Evolutionary conservation across 2,888 invertebrate genomes (phyloP).

Genomic region (Lymantria dispar): DNA sequence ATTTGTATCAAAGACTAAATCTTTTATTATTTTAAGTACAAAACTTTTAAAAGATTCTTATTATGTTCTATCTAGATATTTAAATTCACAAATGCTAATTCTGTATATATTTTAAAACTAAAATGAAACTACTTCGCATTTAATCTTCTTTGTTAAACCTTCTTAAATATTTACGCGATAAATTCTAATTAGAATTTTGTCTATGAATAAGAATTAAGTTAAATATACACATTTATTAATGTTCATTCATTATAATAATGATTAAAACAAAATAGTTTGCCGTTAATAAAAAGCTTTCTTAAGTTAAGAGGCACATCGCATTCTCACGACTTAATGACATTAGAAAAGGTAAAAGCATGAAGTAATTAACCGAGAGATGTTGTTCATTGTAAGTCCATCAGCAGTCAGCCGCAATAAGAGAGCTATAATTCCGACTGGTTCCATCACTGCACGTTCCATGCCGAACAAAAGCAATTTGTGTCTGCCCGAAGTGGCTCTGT

Average conservation of each 20-base stretch:
- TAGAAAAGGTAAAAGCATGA: slow-evolving; percentile 56
- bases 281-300: not conserved
- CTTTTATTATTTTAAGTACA: slow-evolving; percentile 27
- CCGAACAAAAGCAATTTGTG: slow-evolving; percentile 80
- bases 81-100: too few relatives aligned
- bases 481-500: slow-evolving; percentile 71
- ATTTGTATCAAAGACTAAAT: slow-evolving; percentile 46
- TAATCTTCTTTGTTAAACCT: too few relatives aligned
- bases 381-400: slow-evolving; percentile 63
- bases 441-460: slow-evolving; percentile 65
- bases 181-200: too few relatives aligned
- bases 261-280: too few relatives aligned
- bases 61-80: too few relatives aligned
- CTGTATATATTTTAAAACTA: too few relatives aligned
- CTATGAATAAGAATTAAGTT: too few relatives aligned
- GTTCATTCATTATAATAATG: too few relatives aligned
- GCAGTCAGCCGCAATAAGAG: slow-evolving; percentile 53
- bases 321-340: slow-evolving; percentile 42
- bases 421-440: slow-evolving; percentile 51
- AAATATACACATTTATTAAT: too few relatives aligned
- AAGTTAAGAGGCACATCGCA: slow-evolving; percentile 20
- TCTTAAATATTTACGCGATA: too few relatives aligned
- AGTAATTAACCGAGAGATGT: slow-evolving; percentile 51
- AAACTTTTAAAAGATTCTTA: too few relatives aligned
- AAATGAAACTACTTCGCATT: too few relatives aligned